Percentiles rank a stretch among this genome's conserved stretches.
Evolutionary conservation across 2,888 invertebrate species (phyloP).

Genomic region (Mythimna ferrago): DNA sequence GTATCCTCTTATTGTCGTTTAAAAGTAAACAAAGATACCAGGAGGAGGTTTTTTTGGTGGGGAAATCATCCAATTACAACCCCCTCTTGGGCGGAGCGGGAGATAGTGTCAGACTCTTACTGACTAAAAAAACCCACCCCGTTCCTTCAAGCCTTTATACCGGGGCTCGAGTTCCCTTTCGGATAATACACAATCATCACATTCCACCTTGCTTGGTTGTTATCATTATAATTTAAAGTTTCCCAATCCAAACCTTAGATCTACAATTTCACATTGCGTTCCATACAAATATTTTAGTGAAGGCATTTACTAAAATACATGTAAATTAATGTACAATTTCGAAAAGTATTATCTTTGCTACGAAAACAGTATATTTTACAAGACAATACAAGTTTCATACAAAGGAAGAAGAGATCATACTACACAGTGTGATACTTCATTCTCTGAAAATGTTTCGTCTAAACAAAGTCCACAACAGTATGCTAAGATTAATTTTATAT

Average conservation of each 20-base stretch:
- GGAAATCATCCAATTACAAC: too few relatives aligned
- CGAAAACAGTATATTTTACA: constrained; percentile 52
- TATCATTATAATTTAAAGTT: not conserved
- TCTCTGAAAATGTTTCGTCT: constrained; percentile 28
- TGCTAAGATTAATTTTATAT: constrained; percentile 48
- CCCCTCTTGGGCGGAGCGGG: too few relatives aligned
- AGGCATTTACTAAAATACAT: constrained; percentile 44
- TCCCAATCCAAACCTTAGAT: constrained; percentile 51
- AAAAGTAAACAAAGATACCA: constrained; percentile 5
- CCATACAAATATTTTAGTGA: constrained; percentile 53
- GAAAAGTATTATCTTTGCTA: constrained; percentile 45
- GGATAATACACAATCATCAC: constrained; percentile 29
- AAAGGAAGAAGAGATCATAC: constrained; percentile 55
- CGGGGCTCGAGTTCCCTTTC: too few relatives aligned
- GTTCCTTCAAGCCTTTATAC: too few relatives aligned
- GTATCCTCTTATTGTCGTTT: not conserved
- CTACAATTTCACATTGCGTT: constrained; percentile 62
- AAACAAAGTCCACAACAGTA: constrained; percentile 33
- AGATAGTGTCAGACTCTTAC: too few relatives aligned
- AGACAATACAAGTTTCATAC: constrained; percentile 51
- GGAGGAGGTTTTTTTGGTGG: too few relatives aligned
- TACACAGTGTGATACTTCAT: constrained; percentile 52
- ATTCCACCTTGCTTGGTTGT: not conserved
- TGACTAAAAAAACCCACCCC: too few relatives aligned
- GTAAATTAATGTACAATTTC: constrained; percentile 32